Evolutionary conservation across 2,113 vertebrate species (phyloP).

Genomic region (Hemiscyllium ocellatum): DNA sequence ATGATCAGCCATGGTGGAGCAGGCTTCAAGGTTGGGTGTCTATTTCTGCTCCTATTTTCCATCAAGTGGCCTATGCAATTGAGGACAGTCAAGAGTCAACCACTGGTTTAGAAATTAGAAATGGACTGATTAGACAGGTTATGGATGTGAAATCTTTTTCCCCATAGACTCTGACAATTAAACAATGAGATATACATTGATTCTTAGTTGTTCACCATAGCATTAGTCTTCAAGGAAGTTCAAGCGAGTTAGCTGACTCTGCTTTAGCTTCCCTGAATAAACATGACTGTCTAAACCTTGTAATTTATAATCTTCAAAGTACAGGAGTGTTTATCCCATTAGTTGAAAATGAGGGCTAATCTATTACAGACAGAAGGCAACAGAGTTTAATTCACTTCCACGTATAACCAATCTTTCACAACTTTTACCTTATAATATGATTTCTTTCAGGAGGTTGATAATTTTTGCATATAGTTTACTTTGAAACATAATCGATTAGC

Average conservation of each 20-base stretch:
- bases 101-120: not conserved
- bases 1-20: too few relatives aligned
- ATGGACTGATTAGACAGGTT: not conserved
- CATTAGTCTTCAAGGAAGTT: not conserved
- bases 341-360: not conserved
- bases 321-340: not conserved
- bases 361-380: not conserved
- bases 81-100: not conserved
- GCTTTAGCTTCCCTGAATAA: not conserved
- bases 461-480: not conserved
- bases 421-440: not conserved
- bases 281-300: not conserved
- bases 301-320: not conserved
- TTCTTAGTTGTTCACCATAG: not conserved
- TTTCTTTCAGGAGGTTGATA: not conserved
- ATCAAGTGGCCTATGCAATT: not conserved
- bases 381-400: not conserved
- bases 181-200: not conserved
- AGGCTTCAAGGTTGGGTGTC: too few relatives aligned
- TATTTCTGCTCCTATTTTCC: not conserved
- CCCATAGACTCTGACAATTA: not conserved
- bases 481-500: not conserved
- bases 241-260: not conserved
- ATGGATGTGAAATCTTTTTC: not conserved
- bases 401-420: not conserved